Evolutionary conservation across 2,113 vertebrate genomes (phyloP).

Genomic region (Climacteris rufus): DNA sequence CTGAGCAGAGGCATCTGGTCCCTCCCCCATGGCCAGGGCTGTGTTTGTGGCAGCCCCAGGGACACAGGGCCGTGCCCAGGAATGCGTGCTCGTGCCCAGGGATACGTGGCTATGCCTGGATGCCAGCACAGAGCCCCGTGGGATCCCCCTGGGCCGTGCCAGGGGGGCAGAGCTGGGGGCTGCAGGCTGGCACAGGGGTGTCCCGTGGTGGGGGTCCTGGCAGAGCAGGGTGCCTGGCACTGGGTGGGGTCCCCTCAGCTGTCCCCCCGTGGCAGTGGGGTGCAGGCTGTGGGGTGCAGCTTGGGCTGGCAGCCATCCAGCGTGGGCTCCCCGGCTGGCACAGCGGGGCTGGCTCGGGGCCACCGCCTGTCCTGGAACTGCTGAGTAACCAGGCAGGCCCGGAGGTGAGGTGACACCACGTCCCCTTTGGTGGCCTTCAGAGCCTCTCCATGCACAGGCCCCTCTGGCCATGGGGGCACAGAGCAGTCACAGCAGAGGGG

Average conservation of each 20-base stretch:
- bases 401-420: background rate
- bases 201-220: fast-evolving
- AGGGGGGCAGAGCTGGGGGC: fast-evolving
- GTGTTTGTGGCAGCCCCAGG: background rate
- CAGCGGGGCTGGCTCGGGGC: background rate
- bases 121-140: background rate
- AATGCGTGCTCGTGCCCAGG: background rate
- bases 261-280: fast-evolving
- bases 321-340: background rate
- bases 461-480: fast-evolving
- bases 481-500: background rate
- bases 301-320: background rate
- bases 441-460: fast-evolving
- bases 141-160: background rate
- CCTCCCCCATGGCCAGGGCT: fast-evolving
- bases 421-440: background rate
- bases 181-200: background rate
- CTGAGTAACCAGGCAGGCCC: conserved; percentile 37
- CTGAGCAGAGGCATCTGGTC: fast-evolving
- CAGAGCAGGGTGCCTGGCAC: background rate
- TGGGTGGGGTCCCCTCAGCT: background rate
- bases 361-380: background rate
- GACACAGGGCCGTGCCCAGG: fast-evolving
- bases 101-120: background rate
- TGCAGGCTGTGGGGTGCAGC: background rate